These are phyloP conservation scores for Stenodema calcarata DNA, from an alignment of 2,888 invertebrate species.

Conservation along the genomic window DNA sequence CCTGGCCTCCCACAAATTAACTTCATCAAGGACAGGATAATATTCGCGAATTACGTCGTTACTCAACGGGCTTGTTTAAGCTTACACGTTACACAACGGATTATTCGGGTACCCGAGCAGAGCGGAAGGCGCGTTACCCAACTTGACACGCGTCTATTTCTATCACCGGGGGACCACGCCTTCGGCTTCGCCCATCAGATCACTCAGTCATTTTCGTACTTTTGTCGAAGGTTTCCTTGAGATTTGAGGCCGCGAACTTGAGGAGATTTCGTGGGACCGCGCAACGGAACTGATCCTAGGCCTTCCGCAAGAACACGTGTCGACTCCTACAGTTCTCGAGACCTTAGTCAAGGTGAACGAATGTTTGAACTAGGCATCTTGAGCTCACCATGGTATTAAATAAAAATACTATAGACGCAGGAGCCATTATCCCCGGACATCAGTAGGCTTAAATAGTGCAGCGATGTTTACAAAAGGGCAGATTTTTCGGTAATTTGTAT, in stretches of 20 bases:
- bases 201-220: neutral
- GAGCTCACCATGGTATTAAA: neutral
- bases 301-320: neutral
- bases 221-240: neutral
- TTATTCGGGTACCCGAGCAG: neutral
- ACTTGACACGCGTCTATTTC: constrained; percentile 19
- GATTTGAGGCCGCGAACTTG: neutral
- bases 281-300: neutral
- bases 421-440: too few relatives aligned
- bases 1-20: neutral
- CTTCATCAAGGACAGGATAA: neutral
- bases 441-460: too few relatives aligned
- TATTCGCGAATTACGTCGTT: neutral
- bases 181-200: neutral
- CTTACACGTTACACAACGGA: neutral
- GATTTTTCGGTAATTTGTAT: too few relatives aligned
- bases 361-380: neutral
- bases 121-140: neutral
- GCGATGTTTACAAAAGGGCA: too few relatives aligned
- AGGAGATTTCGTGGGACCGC: neutral
- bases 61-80: neutral
- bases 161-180: neutral
- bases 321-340: too few relatives aligned
- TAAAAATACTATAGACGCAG: neutral
- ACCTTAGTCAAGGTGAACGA: neutral